These are phyloP conservation scores for Lagorchestes hirsutus DNA, from an alignment of 2,797 vertebrate genomes.

Conservation along the genomic window DNA sequence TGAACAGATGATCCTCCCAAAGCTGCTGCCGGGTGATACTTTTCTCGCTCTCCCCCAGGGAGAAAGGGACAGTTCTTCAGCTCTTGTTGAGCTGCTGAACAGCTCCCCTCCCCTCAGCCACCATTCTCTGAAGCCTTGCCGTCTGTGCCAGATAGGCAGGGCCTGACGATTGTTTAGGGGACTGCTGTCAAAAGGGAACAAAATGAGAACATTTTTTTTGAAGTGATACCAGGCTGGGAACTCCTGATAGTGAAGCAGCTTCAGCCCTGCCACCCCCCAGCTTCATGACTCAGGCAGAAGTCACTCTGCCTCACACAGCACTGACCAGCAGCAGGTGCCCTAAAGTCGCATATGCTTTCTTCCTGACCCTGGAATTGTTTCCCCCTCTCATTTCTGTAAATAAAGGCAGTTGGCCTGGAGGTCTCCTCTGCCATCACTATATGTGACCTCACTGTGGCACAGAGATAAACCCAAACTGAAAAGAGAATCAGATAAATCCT, in stretches of 20 bases:
- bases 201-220: not conserved
- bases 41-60: conserved; percentile 65
- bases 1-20: not conserved
- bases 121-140: not conserved
- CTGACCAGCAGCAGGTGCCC: accelerated
- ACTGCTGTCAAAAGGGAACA: not conserved
- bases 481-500: not conserved
- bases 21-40: not conserved
- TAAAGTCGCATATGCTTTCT: accelerated
- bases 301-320: not conserved
- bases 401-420: not conserved
- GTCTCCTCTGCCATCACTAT: not conserved
- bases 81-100: conserved; percentile 3
- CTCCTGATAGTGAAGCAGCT: not conserved
- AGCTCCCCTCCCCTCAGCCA: conserved; percentile 3
- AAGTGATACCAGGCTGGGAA: not conserved
- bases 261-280: not conserved
- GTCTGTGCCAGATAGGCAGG: not conserved
- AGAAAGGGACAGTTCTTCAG: conserved; percentile 80
- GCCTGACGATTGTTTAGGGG: not conserved
- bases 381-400: not conserved
- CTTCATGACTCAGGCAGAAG: not conserved
- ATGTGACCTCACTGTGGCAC: not conserved
- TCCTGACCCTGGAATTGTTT: not conserved
- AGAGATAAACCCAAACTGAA: not conserved